Evolutionary conservation across 2,113 vertebrate species (phyloP).

Genomic region (Labeo catla): DNA sequence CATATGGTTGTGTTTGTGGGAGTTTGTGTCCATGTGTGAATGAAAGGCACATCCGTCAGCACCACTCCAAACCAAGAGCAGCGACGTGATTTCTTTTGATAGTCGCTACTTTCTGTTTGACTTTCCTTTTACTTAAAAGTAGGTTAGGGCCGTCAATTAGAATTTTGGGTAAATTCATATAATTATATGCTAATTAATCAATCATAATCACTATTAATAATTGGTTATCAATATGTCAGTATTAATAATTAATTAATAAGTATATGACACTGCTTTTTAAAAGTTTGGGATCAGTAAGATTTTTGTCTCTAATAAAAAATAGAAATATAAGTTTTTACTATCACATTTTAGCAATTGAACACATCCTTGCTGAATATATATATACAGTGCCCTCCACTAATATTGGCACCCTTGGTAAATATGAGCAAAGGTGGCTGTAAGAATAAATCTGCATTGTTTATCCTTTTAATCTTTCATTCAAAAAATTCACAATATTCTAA

Average conservation of each 20-base stretch:
- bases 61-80: conserved; percentile 10
- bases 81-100: conserved; percentile 33
- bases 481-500: too few species aligned
- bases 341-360: too few species aligned
- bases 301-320: too few species aligned
- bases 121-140: background rate
- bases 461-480: too few species aligned
- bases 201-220: background rate
- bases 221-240: background rate
- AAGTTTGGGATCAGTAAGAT: background rate
- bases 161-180: background rate
- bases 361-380: too few species aligned
- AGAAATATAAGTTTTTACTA: too few species aligned
- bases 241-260: background rate
- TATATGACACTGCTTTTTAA: background rate
- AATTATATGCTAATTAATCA: background rate
- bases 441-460: too few species aligned
- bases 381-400: too few species aligned
- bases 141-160: background rate
- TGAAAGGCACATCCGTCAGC: conserved; percentile 36
- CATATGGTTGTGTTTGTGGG: conserved; percentile 28
- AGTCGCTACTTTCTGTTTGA: background rate
- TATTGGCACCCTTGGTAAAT: too few species aligned
- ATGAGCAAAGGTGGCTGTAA: too few species aligned
- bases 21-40: conserved; percentile 32